Percentiles rank a stretch among this genome's conserved stretches.
These are phyloP conservation scores for Rana temporaria DNA, from an alignment of 2,113 vertebrate species.

Conservation along the genomic window DNA sequence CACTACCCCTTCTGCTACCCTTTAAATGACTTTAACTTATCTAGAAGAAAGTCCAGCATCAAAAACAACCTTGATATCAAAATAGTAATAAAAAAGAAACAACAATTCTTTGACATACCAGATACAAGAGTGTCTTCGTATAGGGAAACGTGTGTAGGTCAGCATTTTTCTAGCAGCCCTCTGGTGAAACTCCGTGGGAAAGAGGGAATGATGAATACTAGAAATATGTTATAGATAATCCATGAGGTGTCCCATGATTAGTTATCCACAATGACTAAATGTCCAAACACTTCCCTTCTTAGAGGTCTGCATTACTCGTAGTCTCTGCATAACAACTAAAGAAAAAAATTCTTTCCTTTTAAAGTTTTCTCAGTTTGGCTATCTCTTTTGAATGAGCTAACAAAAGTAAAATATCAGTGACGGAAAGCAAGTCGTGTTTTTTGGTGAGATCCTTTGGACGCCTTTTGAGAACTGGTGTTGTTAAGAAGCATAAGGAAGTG, in stretches of 20 bases:
- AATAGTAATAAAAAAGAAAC: too few relatives aligned
- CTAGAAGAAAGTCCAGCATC: too few relatives aligned
- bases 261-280: conserved; percentile 6
- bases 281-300: not conserved
- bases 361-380: not conserved
- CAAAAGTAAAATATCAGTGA: not conserved
- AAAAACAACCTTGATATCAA: too few relatives aligned
- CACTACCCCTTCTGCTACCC: too few relatives aligned
- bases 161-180: conserved; percentile 20
- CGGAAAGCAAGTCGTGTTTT: not conserved
- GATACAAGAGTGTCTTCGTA: conserved; percentile 47
- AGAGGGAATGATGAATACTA: not conserved
- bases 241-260: conserved; percentile 1
- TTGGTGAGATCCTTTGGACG: not conserved
- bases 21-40: too few relatives aligned
- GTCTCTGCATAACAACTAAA: not conserved
- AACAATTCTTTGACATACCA: conserved; percentile 23
- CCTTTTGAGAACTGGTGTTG: not conserved
- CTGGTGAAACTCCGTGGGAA: not conserved
- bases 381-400: not conserved
- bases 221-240: conserved; percentile 1
- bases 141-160: conserved; percentile 30
- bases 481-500: conserved; percentile 1
- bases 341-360: not conserved
- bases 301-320: not conserved